A percentile compares a stretch with the other conserved stretches of the same genome.
phyloP scores from a whole-genome alignment of 2,797 vertebrate species.

The Pseudochirops corinnae region DNA sequence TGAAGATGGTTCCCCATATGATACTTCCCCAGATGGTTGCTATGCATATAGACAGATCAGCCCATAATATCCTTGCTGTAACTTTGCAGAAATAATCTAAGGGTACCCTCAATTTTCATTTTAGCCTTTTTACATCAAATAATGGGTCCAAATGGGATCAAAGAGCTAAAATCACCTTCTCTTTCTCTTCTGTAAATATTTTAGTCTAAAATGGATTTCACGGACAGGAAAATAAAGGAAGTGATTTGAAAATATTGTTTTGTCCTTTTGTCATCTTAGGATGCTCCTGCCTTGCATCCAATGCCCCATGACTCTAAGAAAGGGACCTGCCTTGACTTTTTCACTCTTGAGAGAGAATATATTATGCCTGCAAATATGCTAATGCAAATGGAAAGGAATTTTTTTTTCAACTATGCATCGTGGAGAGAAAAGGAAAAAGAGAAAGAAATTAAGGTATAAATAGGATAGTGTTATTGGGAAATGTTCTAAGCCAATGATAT shows the following conservation, averaged over 20 bases:
- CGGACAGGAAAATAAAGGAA: neutral
- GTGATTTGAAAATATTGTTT: neutral
- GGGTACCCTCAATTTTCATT: neutral
- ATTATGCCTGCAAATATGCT: neutral
- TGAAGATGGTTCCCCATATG: neutral
- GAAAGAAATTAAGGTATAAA: conserved; percentile 51
- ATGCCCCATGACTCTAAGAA: neutral
- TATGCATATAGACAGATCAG: neutral
- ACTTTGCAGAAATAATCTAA: neutral
- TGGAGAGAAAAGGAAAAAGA: conserved; percentile 10
- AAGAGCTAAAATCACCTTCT: neutral
- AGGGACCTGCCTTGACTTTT: neutral
- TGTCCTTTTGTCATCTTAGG: neutral
- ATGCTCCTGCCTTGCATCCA: neutral
- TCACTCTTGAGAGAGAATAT: neutral
- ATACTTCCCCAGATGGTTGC: neutral
- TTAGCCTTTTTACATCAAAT: neutral
- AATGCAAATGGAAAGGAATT: neutral
- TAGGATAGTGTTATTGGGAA: conserved; percentile 33
- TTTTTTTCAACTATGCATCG: neutral
- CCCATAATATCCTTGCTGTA: neutral
- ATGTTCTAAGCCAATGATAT: conserved; percentile 48
- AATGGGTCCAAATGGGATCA: neutral
- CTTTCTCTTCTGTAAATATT: neutral
- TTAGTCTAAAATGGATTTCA: neutral